A percentile compares a stretch with the other conserved stretches of the same genome.
Conservation (phyloP, 1,140 invertebrate genomes). For the Oreohelix idahoensis region DNA sequence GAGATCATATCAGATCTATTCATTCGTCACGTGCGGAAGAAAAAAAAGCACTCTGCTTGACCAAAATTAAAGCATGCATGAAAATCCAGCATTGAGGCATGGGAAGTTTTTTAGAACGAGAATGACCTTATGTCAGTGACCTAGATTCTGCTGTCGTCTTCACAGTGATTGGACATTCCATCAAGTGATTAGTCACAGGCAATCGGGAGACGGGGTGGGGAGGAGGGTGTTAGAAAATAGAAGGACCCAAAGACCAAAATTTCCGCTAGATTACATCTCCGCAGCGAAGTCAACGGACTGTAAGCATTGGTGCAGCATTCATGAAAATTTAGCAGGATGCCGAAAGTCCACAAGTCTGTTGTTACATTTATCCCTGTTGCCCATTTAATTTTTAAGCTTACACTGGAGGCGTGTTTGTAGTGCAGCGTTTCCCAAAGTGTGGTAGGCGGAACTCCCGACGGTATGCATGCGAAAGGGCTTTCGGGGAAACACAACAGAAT, state of each 20-base stretch:
- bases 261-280: background rate
- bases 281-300: background rate
- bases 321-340: background rate
- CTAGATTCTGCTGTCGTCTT: slow-evolving; percentile 6
- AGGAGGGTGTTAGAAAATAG: background rate
- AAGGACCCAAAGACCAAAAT: background rate
- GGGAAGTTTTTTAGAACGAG: background rate
- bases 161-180: background rate
- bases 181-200: slow-evolving; percentile 4
- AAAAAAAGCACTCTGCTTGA: background rate
- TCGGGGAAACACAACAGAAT: no score
- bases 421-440: no score
- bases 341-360: background rate
- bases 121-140: background rate
- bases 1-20: slow-evolving; percentile 1
- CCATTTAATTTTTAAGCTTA: no score
- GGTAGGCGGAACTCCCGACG: no score
- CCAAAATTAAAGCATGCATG: background rate
- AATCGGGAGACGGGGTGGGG: background rate
- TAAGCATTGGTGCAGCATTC: background rate
- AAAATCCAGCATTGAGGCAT: background rate
- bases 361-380: no score
- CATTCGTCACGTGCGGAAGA: background rate
- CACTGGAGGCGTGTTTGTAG: no score
- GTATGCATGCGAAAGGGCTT: no score